These are phyloP conservation scores for Kryptolebias marmoratus DNA, from an alignment of 2,113 vertebrate genomes.

Conservation along the genomic window DNA sequence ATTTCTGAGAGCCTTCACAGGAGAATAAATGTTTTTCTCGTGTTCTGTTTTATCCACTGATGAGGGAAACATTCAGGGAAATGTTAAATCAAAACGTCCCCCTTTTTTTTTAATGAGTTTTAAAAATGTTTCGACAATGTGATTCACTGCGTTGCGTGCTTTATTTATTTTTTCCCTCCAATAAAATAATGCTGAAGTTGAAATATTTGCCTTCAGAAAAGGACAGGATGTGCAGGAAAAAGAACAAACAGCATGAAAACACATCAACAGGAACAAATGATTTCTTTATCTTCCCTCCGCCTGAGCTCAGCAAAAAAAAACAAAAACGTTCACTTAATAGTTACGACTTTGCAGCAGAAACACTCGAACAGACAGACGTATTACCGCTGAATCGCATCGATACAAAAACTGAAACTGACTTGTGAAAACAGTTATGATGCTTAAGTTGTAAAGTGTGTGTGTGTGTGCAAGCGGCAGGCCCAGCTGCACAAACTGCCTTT, in stretches of 20 bases:
- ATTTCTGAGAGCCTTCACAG: not conserved
- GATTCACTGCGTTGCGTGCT: not conserved
- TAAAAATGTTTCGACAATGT: not conserved
- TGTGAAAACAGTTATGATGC: constrained; percentile 37
- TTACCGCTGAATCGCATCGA: constrained; percentile 6
- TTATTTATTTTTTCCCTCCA: not conserved
- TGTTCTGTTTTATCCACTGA: not conserved
- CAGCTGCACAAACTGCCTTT: constrained; percentile 92
- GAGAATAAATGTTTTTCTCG: not conserved
- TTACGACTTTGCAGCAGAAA: constrained; percentile 43
- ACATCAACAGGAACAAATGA: constrained; percentile 16
- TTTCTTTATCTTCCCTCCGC: constrained; percentile 51
- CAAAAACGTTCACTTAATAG: constrained; percentile 7
- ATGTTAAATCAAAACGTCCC: not conserved
- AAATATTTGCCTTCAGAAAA: not conserved
- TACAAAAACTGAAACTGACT: constrained; percentile 20
- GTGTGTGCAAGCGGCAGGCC: constrained; percentile 53
- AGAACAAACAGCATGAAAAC: not conserved
- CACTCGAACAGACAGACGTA: constrained; percentile 4
- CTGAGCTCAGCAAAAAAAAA: constrained; percentile 55
- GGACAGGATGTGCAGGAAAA: constrained; percentile 3
- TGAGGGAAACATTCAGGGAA: not conserved
- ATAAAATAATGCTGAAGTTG: not conserved
- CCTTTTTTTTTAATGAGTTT: not conserved
- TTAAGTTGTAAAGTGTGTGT: not conserved